Evolutionary conservation across 1,140 invertebrate genomes (phyloP).

Genomic region (Lerema accius): DNA sequence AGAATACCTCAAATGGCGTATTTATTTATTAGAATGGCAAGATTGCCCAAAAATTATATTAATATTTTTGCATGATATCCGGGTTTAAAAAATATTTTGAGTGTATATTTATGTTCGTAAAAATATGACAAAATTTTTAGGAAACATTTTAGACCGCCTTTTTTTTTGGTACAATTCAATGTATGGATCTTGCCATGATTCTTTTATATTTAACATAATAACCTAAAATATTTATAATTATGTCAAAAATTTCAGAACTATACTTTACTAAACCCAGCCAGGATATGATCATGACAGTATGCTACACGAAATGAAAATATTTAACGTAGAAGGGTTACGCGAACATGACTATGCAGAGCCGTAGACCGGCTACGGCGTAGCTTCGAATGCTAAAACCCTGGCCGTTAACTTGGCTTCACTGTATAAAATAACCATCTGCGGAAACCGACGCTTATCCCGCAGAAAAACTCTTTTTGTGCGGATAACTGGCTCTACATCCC

Average conservation of each 20-base stretch:
- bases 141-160: too few species aligned
- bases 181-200: too few species aligned
- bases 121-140: too few species aligned
- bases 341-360: constrained; percentile 6
- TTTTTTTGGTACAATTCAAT: too few species aligned
- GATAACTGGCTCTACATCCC: constrained; percentile 75
- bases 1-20: too few species aligned
- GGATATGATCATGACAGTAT: neutral
- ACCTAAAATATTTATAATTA: too few species aligned
- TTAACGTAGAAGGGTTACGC: constrained; percentile 24
- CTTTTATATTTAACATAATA: too few species aligned
- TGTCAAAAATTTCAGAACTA: neutral
- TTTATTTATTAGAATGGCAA: too few species aligned
- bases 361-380: constrained; percentile 35
- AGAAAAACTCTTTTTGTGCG: constrained; percentile 77
- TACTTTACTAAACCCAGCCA: neutral
- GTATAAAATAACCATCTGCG: constrained; percentile 82
- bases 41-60: too few species aligned
- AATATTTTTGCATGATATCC: too few species aligned
- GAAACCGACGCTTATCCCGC: constrained; percentile 73
- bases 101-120: too few species aligned
- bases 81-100: too few species aligned
- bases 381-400: constrained; percentile 62
- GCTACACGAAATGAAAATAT: constrained; percentile 5
- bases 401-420: constrained; percentile 72